Evolutionary conservation across 2,888 invertebrate genomes (phyloP).

Genomic region (Urechis unicinctus): DNA sequence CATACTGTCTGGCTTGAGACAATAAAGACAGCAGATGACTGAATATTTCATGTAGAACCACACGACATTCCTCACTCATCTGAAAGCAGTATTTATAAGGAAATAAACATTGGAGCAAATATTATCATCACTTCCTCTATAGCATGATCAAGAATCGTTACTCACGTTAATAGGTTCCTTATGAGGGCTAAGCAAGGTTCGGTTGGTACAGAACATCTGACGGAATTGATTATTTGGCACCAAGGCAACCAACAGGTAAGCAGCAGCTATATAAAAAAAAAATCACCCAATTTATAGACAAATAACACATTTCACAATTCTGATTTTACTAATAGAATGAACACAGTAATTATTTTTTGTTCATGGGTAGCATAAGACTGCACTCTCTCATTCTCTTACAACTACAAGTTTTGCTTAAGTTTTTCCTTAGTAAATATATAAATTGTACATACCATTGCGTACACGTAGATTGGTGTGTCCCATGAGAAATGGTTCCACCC

Average conservation of each 20-base stretch:
- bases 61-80: constrained; percentile 59
- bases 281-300: not conserved
- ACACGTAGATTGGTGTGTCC: constrained; percentile 80
- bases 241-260: constrained; percentile 78
- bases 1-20: constrained; percentile 75
- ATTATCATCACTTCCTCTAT: not conserved
- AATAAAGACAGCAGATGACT: constrained; percentile 56
- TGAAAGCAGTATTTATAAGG: constrained; percentile 20
- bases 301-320: too few species aligned
- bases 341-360: too few species aligned
- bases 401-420: too few species aligned
- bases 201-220: constrained; percentile 69
- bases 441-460: constrained; percentile 61
- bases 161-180: constrained; percentile 49
- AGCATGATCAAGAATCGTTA: too few species aligned
- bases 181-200: constrained; percentile 56
- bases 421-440: too few species aligned
- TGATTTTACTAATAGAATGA: too few species aligned
- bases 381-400: too few species aligned
- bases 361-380: too few species aligned
- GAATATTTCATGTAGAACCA: constrained; percentile 59
- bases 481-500: constrained; percentile 83
- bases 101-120: not conserved
- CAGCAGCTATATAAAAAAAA: constrained; percentile 63
- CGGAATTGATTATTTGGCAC: constrained; percentile 87